Percentiles rank a stretch among this genome's conserved stretches.
Evolutionary conservation across 2,113 vertebrate species (phyloP).

Genomic region (Chitala chitala): DNA sequence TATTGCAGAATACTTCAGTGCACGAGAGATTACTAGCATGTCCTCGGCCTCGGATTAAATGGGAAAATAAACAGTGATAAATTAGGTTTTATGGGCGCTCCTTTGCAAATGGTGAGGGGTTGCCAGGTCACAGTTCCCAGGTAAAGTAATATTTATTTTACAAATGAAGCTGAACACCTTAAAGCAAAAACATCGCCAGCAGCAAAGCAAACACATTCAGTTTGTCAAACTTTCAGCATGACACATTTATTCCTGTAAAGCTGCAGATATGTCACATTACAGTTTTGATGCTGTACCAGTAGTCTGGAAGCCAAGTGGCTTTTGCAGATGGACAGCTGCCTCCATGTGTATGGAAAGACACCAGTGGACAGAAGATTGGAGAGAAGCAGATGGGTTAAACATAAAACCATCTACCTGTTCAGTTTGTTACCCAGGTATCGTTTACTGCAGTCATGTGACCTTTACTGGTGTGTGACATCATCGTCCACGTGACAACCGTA

Average conservation of each 20-base stretch:
- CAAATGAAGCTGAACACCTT: not conserved
- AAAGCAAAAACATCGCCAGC: not conserved
- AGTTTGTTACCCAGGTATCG: not conserved
- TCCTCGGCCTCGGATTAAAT: constrained; percentile 18
- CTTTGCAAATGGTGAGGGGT: not conserved
- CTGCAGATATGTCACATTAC: not conserved
- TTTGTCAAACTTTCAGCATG: not conserved
- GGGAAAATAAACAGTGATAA: constrained; percentile 40
- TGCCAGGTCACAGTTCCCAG: not conserved
- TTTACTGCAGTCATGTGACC: not conserved
- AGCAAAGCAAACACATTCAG: too few species aligned
- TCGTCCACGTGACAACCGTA: not conserved
- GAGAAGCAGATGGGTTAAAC: constrained; percentile 2
- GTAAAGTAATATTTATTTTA: not conserved
- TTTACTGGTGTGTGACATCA: not conserved
- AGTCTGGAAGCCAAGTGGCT: not conserved
- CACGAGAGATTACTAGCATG: not conserved
- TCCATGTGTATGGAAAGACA: not conserved
- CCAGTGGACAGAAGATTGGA: not conserved
- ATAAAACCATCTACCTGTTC: too few species aligned
- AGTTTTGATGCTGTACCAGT: not conserved
- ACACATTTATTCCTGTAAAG: not conserved
- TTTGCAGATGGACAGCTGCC: not conserved
- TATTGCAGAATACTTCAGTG: not conserved
- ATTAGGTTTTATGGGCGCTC: constrained; percentile 30